A percentile compares a stretch with the other conserved stretches of the same genome.
Conservation (phyloP, 2,113 vertebrate species). For the Melanerpes aurifrons region DNA sequence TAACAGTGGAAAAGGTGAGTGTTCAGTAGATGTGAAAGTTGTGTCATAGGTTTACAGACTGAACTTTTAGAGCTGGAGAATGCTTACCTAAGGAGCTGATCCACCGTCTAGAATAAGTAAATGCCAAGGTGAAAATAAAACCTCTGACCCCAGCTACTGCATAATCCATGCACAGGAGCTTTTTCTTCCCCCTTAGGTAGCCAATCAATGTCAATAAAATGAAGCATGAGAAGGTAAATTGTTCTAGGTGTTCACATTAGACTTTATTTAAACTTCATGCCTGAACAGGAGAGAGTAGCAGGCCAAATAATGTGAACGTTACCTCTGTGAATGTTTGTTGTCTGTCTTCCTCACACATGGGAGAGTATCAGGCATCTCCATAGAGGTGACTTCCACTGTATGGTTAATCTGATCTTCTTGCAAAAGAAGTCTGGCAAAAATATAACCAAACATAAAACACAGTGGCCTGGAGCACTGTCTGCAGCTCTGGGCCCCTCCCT, state of each 20-base stretch:
- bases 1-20: neutral
- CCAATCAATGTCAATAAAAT: constrained; percentile 50
- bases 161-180: constrained; percentile 43
- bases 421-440: neutral
- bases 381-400: neutral
- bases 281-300: neutral
- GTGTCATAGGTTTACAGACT: constrained; percentile 18
- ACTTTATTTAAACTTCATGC: neutral
- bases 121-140: constrained; percentile 56
- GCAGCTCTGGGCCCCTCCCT: too few relatives aligned
- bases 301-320: neutral
- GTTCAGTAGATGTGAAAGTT: neutral
- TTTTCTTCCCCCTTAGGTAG: constrained; percentile 8
- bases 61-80: constrained; percentile 46
- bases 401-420: neutral
- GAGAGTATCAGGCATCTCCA: neutral
- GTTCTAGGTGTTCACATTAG: neutral
- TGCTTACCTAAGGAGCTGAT: constrained; percentile 46
- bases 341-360: neutral
- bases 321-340: neutral
- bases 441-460: neutral
- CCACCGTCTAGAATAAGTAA: neutral
- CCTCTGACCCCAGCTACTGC: neutral
- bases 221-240: neutral
- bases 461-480: too few relatives aligned